phyloP scores from a whole-genome alignment of 2,797 vertebrate genomes.

The Cichlasoma orientale region DNA sequence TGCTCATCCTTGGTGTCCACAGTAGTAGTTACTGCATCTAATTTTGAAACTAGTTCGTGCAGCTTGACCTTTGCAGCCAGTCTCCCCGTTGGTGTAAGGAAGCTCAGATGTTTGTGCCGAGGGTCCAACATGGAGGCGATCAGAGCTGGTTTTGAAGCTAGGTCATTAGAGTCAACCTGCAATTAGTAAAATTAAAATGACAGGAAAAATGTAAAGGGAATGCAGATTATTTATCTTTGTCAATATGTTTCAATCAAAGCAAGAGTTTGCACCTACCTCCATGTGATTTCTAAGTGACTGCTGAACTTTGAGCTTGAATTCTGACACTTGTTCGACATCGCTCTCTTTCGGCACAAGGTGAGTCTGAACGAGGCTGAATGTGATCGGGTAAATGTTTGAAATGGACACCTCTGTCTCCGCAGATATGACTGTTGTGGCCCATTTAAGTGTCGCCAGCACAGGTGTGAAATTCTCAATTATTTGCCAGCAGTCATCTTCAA shows the following conservation, averaged over 20 bases:
- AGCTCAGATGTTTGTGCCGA: conserved; percentile 73
- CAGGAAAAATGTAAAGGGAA: not conserved
- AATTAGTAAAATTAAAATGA: not conserved
- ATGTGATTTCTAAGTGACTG: conserved; percentile 62
- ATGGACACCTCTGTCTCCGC: conserved; percentile 69
- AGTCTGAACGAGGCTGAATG: conserved; percentile 72
- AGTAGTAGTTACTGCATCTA: conserved; percentile 30
- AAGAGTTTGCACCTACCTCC: conserved; percentile 53
- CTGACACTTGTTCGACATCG: conserved; percentile 60
- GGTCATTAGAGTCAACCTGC: conserved; percentile 61
- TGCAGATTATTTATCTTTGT: not conserved
- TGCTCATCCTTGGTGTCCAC: conserved; percentile 57
- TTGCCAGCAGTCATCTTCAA: conserved; percentile 73
- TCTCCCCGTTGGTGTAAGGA: conserved; percentile 62
- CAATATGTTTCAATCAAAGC: not conserved
- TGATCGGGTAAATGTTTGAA: conserved; percentile 77
- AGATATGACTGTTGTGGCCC: conserved; percentile 72
- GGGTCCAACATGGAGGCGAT: conserved; percentile 74
- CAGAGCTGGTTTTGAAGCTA: conserved; percentile 70
- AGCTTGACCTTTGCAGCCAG: conserved; percentile 72
- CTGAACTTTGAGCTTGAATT: conserved; percentile 72
- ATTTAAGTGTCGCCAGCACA: conserved; percentile 69
- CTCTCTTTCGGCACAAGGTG: conserved; percentile 67
- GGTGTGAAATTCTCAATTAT: conserved; percentile 70
- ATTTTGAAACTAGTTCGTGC: conserved; percentile 66